Percentiles rank a stretch among this genome's conserved stretches.
Conservation (phyloP, 2,113 vertebrate genomes). For the Gasterosteus aculeatus region DNA sequence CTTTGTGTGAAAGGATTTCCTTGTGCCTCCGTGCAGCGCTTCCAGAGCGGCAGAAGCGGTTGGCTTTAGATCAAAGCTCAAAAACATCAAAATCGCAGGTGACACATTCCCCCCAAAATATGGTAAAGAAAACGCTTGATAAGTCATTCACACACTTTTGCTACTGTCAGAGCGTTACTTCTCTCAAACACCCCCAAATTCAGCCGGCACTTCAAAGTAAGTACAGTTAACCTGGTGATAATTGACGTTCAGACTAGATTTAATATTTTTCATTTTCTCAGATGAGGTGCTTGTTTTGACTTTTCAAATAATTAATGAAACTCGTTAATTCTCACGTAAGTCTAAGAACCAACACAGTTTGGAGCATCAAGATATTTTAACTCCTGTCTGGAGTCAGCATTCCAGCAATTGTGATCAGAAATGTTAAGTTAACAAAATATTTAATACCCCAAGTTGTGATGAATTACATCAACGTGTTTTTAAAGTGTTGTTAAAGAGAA, state of each 20-base stretch:
- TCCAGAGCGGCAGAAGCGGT: conserved; percentile 51
- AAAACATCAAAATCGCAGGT: conserved; percentile 64
- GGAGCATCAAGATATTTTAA: not conserved
- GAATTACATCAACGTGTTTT: not conserved
- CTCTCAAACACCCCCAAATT: conserved; percentile 44
- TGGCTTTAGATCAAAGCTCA: conserved; percentile 68
- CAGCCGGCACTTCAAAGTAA: conserved; percentile 51
- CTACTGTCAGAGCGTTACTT: conserved; percentile 50
- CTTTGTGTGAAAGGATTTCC: conserved; percentile 75
- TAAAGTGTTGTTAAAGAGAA: not conserved
- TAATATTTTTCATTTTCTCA: conserved; percentile 13
- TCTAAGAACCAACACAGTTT: not conserved
- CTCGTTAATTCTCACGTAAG: not conserved
- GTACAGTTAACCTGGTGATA: conserved; percentile 31
- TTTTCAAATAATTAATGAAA: conserved; percentile 18
- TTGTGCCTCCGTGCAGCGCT: conserved; percentile 58
- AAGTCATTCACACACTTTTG: conserved; percentile 58
- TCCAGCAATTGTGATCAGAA: conserved; percentile 1
- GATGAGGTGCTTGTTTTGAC: not conserved
- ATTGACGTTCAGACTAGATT: conserved; percentile 24
- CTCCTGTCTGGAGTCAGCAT: not conserved
- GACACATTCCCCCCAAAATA: conserved; percentile 65
- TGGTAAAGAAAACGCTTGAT: conserved; percentile 48
- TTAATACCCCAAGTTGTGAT: not conserved
- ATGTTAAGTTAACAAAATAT: conserved; percentile 1